Conservation (phyloP, 2,888 invertebrate genomes). For the Drosophila mimica region DNA sequence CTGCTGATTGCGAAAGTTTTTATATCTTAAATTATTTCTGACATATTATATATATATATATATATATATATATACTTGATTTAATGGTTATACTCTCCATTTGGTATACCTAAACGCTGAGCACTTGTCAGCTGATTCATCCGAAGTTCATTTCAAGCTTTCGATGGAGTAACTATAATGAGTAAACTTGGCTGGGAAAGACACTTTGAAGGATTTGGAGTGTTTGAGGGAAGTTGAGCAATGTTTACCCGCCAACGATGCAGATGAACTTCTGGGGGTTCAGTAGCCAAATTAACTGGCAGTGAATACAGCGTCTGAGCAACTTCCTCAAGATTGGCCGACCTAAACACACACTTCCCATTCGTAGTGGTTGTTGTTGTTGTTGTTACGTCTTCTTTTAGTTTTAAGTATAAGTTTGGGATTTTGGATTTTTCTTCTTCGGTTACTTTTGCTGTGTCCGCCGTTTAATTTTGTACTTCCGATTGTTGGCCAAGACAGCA, state of each 20-base stretch:
- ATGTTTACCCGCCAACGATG: conserved; percentile 25
- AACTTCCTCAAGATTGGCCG: conserved; percentile 25
- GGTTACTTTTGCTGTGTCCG: conserved; percentile 46
- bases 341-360: conserved; percentile 25
- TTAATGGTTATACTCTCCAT: neutral
- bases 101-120: neutral
- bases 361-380: conserved; percentile 3
- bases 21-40: neutral
- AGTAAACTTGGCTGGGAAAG: conserved; percentile 31
- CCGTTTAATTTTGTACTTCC: conserved; percentile 76
- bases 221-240: conserved; percentile 34
- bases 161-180: conserved; percentile 26
- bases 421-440: conserved; percentile 15
- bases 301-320: conserved; percentile 22
- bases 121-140: conserved; percentile 29
- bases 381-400: conserved; percentile 8
- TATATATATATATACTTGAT: too few species aligned
- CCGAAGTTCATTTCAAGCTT: conserved; percentile 9
- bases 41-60: too few species aligned
- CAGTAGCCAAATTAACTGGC: conserved; percentile 31
- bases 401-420: conserved; percentile 19
- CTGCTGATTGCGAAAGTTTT: neutral
- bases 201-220: conserved; percentile 44
- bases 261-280: conserved; percentile 54
- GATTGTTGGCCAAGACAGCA: conserved; percentile 69